A percentile compares a stretch with the other conserved stretches of the same genome.
These are phyloP conservation scores for Eucriotettix oculatus DNA, from an alignment of 2,888 invertebrate genomes.

Conservation along the genomic window DNA sequence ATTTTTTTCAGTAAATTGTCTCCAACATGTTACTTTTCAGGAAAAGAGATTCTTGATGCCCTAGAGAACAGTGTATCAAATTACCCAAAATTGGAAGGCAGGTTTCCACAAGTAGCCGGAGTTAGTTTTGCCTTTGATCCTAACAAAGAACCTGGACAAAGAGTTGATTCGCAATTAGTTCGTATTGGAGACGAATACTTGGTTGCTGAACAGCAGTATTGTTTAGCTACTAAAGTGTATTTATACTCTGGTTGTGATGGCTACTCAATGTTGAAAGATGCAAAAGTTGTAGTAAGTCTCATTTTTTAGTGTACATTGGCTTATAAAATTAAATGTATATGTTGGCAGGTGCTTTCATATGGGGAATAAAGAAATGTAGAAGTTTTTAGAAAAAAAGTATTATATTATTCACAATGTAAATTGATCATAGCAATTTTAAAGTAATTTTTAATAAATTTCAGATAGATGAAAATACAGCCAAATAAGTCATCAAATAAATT, in stretches of 20 bases:
- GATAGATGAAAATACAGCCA: too few species aligned
- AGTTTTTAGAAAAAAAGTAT: too few species aligned
- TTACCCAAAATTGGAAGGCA: slow-evolving; percentile 73
- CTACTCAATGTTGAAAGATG: slow-evolving; percentile 58
- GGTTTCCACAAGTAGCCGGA: slow-evolving; percentile 77
- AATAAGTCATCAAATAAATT: too few species aligned
- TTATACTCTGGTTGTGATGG: slow-evolving; percentile 71
- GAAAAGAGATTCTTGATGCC: slow-evolving; percentile 47
- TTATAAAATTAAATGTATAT: too few species aligned
- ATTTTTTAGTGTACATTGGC: not conserved
- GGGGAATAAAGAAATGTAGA: too few species aligned
- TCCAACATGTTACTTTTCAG: slow-evolving; percentile 21
- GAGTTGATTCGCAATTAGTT: slow-evolving; percentile 53
- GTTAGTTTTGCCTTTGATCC: slow-evolving; percentile 63
- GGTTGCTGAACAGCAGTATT: slow-evolving; percentile 49
- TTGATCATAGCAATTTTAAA: too few species aligned
- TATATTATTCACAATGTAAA: too few species aligned
- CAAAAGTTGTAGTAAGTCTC: slow-evolving; percentile 49
- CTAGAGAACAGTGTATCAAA: slow-evolving; percentile 73
- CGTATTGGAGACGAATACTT: slow-evolving; percentile 76
- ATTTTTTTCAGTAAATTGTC: too few species aligned
- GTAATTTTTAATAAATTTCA: too few species aligned
- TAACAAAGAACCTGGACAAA: slow-evolving; percentile 43
- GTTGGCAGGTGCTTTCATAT: too few species aligned
- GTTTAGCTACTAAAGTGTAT: slow-evolving; percentile 69